These are phyloP conservation scores for Conger conger DNA, from an alignment of 2,113 vertebrate species.

Conservation along the genomic window DNA sequence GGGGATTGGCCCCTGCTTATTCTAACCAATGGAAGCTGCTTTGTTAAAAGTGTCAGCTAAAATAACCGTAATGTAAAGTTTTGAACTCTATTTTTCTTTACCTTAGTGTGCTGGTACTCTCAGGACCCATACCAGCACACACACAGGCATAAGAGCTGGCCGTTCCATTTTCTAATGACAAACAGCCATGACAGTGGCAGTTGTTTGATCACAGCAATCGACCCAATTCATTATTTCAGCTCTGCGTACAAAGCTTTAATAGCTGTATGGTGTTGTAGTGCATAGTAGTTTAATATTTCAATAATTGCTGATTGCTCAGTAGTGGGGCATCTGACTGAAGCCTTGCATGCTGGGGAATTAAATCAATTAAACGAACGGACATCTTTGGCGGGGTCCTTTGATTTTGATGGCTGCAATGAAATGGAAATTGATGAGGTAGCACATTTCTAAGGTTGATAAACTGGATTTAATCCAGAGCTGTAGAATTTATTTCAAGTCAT, in stretches of 20 bases:
- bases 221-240: conserved; percentile 44
- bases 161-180: background rate
- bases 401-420: conserved; percentile 36
- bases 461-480: conserved; percentile 17
- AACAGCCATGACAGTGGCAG: background rate
- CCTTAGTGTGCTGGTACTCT: background rate
- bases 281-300: no score
- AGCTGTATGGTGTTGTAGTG: no score
- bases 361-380: conserved; percentile 57
- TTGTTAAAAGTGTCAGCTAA: no score
- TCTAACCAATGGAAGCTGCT: no score
- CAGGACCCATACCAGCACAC: conserved; percentile 9
- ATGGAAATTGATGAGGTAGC: conserved; percentile 20
- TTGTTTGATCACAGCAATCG: conserved; percentile 46
- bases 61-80: no score
- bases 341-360: conserved; percentile 39
- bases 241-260: conserved; percentile 32
- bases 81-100: conserved; percentile 44
- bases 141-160: background rate
- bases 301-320: conserved; percentile 21
- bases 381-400: conserved; percentile 48
- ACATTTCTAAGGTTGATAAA: conserved; percentile 26
- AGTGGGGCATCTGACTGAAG: conserved; percentile 33
- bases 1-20: no score
- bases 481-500: background rate